Conservation (phyloP, 2,113 vertebrate genomes). For the Osmerus mordax region DNA sequence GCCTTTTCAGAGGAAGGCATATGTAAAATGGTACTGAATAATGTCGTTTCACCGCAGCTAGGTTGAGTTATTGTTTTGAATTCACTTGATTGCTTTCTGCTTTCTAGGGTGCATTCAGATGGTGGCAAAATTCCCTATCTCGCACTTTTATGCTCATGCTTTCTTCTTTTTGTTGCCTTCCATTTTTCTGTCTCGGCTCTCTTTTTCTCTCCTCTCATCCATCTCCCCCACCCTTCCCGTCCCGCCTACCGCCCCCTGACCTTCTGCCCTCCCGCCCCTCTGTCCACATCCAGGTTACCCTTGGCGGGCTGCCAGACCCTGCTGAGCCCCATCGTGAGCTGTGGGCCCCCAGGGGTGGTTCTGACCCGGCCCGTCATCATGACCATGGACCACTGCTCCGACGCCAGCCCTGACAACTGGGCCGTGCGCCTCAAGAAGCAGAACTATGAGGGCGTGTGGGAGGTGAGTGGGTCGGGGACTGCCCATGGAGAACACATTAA, state of each 20-base stretch:
- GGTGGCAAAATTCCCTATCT: neutral
- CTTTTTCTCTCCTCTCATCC: constrained; percentile 8
- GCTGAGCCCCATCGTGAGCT: constrained; percentile 95
- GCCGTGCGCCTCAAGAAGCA: constrained; percentile 95
- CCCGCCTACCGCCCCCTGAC: neutral
- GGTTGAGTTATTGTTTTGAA: too few species aligned
- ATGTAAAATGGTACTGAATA: too few species aligned
- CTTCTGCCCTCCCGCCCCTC: neutral
- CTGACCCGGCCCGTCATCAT: constrained; percentile 94
- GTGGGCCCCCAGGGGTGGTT: constrained; percentile 94
- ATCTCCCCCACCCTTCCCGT: neutral
- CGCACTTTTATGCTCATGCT: neutral
- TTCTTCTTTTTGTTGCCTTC: neutral
- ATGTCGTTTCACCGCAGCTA: too few species aligned
- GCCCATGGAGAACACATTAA: neutral
- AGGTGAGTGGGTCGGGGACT: constrained; percentile 75
- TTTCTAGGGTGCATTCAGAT: too few species aligned
- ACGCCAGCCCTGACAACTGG: constrained; percentile 93
- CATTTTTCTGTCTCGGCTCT: neutral
- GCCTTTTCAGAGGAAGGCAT: too few species aligned
- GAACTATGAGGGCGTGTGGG: constrained; percentile 93
- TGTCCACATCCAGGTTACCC: constrained; percentile 80
- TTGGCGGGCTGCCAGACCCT: constrained; percentile 94
- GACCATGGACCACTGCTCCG: constrained; percentile 94
- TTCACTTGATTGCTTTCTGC: too few species aligned